Evolutionary conservation across 2,797 vertebrate species (phyloP), one percentile per base, ranked within the genome.

Genomic region (Podargus strigoides): DNA sequence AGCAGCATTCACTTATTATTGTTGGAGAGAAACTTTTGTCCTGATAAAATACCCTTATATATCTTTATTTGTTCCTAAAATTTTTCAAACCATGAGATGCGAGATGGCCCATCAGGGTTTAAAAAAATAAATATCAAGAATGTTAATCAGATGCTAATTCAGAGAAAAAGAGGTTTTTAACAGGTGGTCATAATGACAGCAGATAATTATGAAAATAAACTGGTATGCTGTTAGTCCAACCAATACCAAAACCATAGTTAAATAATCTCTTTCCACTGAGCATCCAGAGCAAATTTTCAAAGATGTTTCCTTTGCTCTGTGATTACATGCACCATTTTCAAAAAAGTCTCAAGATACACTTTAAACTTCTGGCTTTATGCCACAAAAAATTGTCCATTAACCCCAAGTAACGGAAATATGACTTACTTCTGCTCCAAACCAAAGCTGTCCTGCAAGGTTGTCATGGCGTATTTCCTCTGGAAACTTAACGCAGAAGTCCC

Each of bases 391-490:
- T 22, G 6, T 23, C 20, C 26, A 17, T 44, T 69, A 78, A 80
- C n/a, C 21, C 30, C 47, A 75, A 59, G 44, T 20, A 63, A 58
- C 3, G 83, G 28, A 64, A 79, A 47, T 4, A 62, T 0, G 9
- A 26, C 27, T 89, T 98, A 99, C 99, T 99, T 99, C 99, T 12
- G 99, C 99, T 52, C 99, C 99, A 91, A 99, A 99, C 99, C 99
- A 99, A 94, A 99, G 98, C 97, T 99, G 99, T 93, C 99, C 99
- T 5, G 99, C 99, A 89, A 99, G 98, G 98, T 99, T 99, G 98
- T 99, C 99, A 76, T 99, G 99, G n/a, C 99, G 98, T 96, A 99
- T 99, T 98, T 99, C 99, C 97, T 99, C 99, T 0, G 99, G 99
- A 98, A 99, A 99, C 97, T 99, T 99, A 42, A 99, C 99, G 63